Percentiles rank a stretch among this genome's conserved stretches.
Evolutionary conservation across 2,113 vertebrate genomes (phyloP).

Genomic region (Centropus unirufus): DNA sequence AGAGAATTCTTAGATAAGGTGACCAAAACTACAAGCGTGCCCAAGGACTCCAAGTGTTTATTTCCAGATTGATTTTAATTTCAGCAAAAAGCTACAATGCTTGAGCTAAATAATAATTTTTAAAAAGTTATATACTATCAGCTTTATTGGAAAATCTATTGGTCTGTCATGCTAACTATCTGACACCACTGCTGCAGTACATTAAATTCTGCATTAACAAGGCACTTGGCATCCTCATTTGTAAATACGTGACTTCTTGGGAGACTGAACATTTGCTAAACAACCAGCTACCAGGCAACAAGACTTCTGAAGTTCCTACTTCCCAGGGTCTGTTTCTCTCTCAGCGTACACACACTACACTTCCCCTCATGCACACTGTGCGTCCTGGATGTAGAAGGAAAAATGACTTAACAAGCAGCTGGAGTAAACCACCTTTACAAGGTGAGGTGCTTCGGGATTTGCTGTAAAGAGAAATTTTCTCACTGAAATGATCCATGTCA

Average conservation of each 20-base stretch:
- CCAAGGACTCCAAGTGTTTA: background rate
- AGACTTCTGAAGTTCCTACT: background rate
- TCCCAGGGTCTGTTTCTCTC: background rate
- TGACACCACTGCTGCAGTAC: constrained; percentile 38
- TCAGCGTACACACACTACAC: fast-evolving
- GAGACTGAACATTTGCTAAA: constrained; percentile 6
- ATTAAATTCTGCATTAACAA: constrained; percentile 65
- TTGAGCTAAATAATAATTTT: constrained; percentile 31
- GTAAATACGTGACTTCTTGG: background rate
- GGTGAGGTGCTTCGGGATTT: background rate
- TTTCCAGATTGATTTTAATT: constrained; percentile 29
- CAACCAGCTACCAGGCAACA: background rate
- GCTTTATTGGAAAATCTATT: constrained; percentile 52
- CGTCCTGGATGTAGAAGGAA: background rate
- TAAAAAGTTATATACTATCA: background rate
- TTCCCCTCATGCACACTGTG: fast-evolving
- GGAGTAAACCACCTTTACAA: background rate
- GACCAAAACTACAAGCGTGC: constrained; percentile 28
- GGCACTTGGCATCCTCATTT: constrained; percentile 38
- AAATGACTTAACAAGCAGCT: background rate
- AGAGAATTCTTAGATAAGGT: background rate
- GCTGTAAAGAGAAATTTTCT: background rate
- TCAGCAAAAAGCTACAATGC: background rate
- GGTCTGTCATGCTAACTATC: constrained; percentile 60
- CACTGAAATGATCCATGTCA: background rate